phyloP scores from a whole-genome alignment of 2,113 vertebrate genomes.

The Labrus mixtus region DNA sequence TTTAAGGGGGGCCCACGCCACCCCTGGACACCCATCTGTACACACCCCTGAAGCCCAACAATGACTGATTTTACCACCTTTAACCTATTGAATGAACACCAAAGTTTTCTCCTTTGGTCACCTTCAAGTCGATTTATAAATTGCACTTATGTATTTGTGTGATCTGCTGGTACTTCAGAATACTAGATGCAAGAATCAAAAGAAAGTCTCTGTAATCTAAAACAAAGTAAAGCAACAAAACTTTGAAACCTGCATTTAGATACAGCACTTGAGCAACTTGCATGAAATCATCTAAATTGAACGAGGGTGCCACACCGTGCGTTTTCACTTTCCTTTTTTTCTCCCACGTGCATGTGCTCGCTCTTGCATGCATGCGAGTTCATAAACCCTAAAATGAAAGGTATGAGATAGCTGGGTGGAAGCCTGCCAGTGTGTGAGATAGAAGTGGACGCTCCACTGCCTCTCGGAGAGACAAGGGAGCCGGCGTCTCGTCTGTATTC shows the following conservation, averaged over 20 bases:
- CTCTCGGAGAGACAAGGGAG: slow-evolving; percentile 66
- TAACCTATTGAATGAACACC: too few species aligned
- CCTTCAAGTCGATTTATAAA: too few species aligned
- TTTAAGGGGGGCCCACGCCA: too few species aligned
- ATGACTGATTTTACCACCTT: too few species aligned
- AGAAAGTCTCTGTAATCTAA: neutral
- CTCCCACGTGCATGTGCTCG: slow-evolving; percentile 53
- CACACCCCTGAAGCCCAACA: too few species aligned
- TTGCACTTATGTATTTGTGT: too few species aligned
- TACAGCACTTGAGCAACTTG: neutral
- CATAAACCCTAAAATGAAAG: slow-evolving; percentile 75
- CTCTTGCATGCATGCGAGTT: slow-evolving; percentile 72
- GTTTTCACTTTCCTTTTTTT: slow-evolving; percentile 57
- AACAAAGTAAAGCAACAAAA: neutral
- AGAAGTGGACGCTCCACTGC: slow-evolving; percentile 68
- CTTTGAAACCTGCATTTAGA: neutral
- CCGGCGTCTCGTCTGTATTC: slow-evolving; percentile 55
- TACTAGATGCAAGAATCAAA: neutral
- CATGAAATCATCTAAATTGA: slow-evolving; percentile 40
- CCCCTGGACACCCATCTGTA: too few species aligned
- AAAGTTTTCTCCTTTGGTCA: too few species aligned
- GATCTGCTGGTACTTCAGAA: too few species aligned
- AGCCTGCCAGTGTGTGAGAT: slow-evolving; percentile 68
- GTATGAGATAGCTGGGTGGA: slow-evolving; percentile 68
- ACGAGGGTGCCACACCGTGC: slow-evolving; percentile 18